Conservation (phyloP, 2,888 invertebrate species). For the Archaeoteleia sp. region DNA sequence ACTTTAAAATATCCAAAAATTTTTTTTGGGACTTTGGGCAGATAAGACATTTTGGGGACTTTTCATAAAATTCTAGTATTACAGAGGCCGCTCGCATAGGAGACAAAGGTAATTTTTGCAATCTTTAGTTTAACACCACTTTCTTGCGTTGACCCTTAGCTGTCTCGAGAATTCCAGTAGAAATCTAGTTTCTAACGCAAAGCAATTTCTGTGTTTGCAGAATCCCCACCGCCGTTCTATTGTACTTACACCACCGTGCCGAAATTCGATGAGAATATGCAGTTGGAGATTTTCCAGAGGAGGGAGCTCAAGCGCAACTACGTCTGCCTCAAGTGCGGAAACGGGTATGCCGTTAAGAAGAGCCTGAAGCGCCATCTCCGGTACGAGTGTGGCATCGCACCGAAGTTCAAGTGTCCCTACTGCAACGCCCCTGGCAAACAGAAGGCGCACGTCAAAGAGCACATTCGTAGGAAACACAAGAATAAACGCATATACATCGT, state of each 20-base stretch:
- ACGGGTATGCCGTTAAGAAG: conserved; percentile 77
- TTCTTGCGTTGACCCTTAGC: no score
- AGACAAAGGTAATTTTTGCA: no score
- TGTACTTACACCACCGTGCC: background rate
- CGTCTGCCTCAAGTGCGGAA: conserved; percentile 77
- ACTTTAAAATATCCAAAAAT: no score
- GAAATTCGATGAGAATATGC: conserved; percentile 17
- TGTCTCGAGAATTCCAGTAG: no score
- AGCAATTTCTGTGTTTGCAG: conserved; percentile 27
- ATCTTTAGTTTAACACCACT: no score
- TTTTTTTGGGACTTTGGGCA: no score
- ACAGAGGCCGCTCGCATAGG: no score
- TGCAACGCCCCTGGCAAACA: conserved; percentile 69
- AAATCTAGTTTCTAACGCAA: conserved; percentile 4
- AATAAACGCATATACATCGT: conserved; percentile 64
- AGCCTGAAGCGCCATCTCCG: conserved; percentile 76
- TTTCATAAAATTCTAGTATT: no score
- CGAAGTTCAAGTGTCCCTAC: conserved; percentile 70
- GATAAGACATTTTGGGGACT: no score
- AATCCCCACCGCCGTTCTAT: background rate
- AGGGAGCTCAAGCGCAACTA: conserved; percentile 24
- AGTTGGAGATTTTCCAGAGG: conserved; percentile 1
- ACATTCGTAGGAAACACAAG: conserved; percentile 67
- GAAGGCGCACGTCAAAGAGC: conserved; percentile 67
- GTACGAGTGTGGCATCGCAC: conserved; percentile 70